Percentiles rank a stretch among this genome's conserved stretches.
Evolutionary conservation across 2,113 vertebrate species (phyloP).

Genomic region (Macaca mulatta): DNA sequence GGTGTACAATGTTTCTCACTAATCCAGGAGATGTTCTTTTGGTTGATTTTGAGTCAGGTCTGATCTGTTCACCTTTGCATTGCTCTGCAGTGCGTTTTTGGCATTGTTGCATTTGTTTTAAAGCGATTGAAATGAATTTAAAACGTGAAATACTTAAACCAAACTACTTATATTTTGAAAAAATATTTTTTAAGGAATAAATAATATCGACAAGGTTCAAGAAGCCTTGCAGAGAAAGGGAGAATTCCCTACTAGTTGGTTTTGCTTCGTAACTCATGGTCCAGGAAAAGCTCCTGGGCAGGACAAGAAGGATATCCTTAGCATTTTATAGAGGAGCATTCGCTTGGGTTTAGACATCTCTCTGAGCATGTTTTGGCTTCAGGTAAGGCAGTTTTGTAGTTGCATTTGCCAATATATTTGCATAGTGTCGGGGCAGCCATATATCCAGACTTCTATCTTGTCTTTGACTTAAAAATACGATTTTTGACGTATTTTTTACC

Average conservation of each 20-base stretch:
- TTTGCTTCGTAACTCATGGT: not conserved
- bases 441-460: not conserved
- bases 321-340: not conserved
- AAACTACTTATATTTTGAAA: not conserved
- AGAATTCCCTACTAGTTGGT: not conserved
- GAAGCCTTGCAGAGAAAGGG: not conserved
- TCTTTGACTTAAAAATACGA: not conserved
- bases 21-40: not conserved
- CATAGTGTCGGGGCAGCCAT: not conserved
- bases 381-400: not conserved
- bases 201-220: not conserved
- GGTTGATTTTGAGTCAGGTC: not conserved
- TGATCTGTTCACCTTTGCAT: not conserved
- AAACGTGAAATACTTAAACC: not conserved
- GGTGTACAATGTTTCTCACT: rapidly evolving
- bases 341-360: no score
- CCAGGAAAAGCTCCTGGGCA: not conserved
- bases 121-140: not conserved
- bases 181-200: not conserved
- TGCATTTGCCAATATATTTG: not conserved
- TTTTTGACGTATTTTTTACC: not conserved
- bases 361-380: not conserved
- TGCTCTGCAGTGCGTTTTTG: not conserved
- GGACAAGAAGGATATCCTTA: not conserved
- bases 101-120: not conserved